These are phyloP conservation scores for Sebastes itinus DNA, from an alignment of 2,797 vertebrate species.

Conservation along the genomic window DNA sequence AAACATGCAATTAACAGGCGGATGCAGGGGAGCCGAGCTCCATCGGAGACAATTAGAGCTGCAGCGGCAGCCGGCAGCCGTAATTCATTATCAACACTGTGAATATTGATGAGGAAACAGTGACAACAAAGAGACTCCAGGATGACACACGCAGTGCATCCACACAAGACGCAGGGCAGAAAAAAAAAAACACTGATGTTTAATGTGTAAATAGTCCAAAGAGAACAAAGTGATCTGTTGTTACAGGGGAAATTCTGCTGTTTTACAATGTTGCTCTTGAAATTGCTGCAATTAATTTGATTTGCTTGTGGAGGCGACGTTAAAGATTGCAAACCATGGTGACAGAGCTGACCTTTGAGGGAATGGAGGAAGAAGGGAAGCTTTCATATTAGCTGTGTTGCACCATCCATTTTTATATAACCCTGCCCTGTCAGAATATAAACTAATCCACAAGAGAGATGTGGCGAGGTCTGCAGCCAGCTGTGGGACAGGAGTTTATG, in stretches of 20 bases:
- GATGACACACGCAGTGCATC: neutral
- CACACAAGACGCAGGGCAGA: neutral
- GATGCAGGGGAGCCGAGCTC: slow-evolving; percentile 25
- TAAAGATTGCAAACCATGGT: neutral
- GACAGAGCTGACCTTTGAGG: neutral
- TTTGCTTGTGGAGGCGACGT: neutral
- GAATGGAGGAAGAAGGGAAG: neutral
- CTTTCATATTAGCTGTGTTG: neutral
- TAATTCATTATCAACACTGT: slow-evolving; percentile 56
- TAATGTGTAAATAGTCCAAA: neutral
- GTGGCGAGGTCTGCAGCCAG: neutral
- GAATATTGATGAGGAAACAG: slow-evolving; percentile 62
- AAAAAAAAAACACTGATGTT: neutral
- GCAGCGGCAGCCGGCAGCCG: slow-evolving; percentile 42
- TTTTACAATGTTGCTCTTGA: neutral
- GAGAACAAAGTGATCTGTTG: neutral
- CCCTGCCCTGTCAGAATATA: neutral
- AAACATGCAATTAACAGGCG: slow-evolving; percentile 62
- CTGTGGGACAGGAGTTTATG: neutral
- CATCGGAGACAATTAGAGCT: slow-evolving; percentile 63
- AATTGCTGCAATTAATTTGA: neutral
- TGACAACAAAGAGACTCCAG: slow-evolving; percentile 59
- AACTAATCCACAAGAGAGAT: neutral
- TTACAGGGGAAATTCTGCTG: neutral
- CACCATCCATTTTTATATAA: neutral